Conservation (phyloP, 2,113 vertebrate genomes). For the Neomonachus schauinslandi region DNA sequence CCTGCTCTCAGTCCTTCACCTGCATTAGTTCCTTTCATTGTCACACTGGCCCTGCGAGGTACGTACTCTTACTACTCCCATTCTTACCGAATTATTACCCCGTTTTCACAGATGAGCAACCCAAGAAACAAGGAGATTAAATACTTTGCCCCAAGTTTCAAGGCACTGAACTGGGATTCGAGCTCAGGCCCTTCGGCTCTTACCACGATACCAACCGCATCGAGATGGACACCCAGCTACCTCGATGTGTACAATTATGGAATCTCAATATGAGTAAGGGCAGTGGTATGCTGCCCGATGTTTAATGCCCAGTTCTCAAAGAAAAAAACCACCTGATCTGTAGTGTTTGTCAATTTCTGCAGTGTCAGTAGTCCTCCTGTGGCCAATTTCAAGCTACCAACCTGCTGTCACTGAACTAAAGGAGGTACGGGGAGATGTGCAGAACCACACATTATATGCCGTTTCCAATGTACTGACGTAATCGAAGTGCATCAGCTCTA, state of each 20-base stretch:
- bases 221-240: background rate
- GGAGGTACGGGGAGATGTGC: background rate
- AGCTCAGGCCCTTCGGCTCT: background rate
- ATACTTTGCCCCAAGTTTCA: background rate
- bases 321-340: background rate
- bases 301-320: background rate
- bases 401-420: background rate
- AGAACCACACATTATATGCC: rapidly evolving
- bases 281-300: background rate
- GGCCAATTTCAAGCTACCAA: background rate
- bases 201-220: background rate
- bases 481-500: background rate
- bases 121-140: background rate
- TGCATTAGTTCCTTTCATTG: background rate
- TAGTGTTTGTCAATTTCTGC: background rate
- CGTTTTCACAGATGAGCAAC: slow-evolving; percentile 3
- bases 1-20: background rate
- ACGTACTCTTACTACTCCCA: background rate
- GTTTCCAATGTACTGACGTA: background rate
- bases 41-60: background rate
- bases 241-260: rapidly evolving
- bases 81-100: background rate
- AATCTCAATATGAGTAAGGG: background rate
- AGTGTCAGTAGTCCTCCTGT: background rate
- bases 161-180: background rate